Evolutionary conservation across 2,888 invertebrate species (phyloP).

Genomic region (Camptogramma bilineatum): DNA sequence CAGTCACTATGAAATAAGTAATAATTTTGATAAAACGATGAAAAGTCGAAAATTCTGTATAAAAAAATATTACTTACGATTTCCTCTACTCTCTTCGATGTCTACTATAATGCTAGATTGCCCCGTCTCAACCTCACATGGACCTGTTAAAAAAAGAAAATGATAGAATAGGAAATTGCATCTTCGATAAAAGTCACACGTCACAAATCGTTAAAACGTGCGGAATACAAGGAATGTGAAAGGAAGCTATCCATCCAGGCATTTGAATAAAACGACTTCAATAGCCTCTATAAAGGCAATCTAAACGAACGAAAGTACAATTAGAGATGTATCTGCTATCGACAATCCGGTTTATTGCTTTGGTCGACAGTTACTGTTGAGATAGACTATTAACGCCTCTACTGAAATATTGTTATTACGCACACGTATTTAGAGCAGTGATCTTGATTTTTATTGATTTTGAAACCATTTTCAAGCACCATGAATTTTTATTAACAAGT

Average conservation of each 20-base stretch:
- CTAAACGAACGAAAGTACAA: constrained; percentile 32
- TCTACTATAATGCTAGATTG: constrained; percentile 95
- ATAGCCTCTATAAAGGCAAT: constrained; percentile 37
- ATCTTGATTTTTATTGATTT: not conserved
- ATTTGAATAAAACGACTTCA: constrained; percentile 44
- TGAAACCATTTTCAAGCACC: too few relatives aligned
- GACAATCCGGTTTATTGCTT: constrained; percentile 7
- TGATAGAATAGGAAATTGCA: not conserved
- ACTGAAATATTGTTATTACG: not conserved
- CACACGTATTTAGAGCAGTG: not conserved
- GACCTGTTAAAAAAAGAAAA: constrained; percentile 63
- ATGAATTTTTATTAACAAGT: too few relatives aligned
- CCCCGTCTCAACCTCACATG: constrained; percentile 94
- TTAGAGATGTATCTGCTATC: constrained; percentile 2
- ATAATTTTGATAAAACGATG: too few relatives aligned
- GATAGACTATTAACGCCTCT: not conserved
- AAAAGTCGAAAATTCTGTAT: not conserved
- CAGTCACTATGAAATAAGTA: too few relatives aligned
- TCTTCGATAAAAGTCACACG: not conserved
- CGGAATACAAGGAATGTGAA: constrained; percentile 27
- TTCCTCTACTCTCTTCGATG: constrained; percentile 94
- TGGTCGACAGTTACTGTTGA: not conserved
- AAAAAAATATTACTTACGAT: constrained; percentile 87
- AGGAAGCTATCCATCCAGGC: constrained; percentile 39
- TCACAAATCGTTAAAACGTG: constrained; percentile 11